Evolutionary conservation across 2,888 invertebrate species (phyloP), one percentile per base, ranked within the genome.

Genomic region (Drosophila rellima): DNA sequence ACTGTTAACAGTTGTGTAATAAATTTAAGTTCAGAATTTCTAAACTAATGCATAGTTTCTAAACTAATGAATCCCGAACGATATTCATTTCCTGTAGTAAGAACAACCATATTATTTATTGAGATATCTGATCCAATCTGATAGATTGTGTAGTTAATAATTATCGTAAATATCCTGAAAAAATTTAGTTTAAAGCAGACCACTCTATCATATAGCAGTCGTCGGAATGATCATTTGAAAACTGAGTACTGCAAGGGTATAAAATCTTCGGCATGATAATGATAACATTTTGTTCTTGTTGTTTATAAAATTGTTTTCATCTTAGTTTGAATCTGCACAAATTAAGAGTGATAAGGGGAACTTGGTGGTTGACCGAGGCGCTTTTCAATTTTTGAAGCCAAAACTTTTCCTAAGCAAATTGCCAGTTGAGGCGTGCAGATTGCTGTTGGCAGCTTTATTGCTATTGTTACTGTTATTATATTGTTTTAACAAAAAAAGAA

Each of bases 361-460:
- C 55, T 20, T 17, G 61, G 42, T 37, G 75, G 64, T 56, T 77
- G 65, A 63, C 61, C 61, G 44, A 48, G 63, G 44, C 42, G 37
- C 65, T 78, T 82, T 80, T 78, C 82, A 87, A 82, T 82, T 84
- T 84, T 61, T 62, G 67, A 50, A 52, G 80, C 42, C 13, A 67
- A 57, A 78, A 67, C 37, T 68, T 77, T 20, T 47, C 51, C 56
- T 31, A 63, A 44, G 52, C 80, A 84, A 83, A 83, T 83, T 84
- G 85, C 59, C 87, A 79, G 77, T 66, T 77, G 67, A 55, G 39
- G 66, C 74, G 61, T 74, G 62, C 47, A 50, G 59, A 31, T 60
- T 72, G 69, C 66, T 74, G 57, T 64, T 37, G 42, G 44, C 57
- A 37, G 42, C 50, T 40, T 64, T 70, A 51, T 44, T 74, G 59